Percentiles rank a stretch among this genome's conserved stretches.
These are phyloP conservation scores for Ectemnius lituratus DNA, from an alignment of 2,888 invertebrate genomes.

Conservation along the genomic window DNA sequence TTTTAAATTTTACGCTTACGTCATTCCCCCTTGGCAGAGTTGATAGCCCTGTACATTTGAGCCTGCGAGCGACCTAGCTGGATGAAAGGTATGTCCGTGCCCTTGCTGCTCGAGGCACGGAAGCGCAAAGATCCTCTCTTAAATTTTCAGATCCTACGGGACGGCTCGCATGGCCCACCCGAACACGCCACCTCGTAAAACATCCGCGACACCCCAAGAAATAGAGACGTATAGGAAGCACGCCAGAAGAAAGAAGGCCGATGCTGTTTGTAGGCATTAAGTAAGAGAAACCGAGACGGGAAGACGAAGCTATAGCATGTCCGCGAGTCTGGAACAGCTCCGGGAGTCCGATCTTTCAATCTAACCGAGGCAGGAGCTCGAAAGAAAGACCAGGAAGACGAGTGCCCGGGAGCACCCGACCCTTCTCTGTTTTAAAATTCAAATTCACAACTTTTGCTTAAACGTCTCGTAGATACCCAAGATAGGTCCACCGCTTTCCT, in stretches of 20 bases:
- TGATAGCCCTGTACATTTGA: not conserved
- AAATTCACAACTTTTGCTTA: slow-evolving; percentile 68
- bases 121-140: slow-evolving; percentile 49
- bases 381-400: slow-evolving; percentile 34
- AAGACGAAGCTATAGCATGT: slow-evolving; percentile 10
- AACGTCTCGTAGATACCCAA: slow-evolving; percentile 53
- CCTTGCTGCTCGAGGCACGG: not conserved
- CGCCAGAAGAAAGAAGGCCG: slow-evolving; percentile 13
- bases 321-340: slow-evolving; percentile 14
- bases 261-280: slow-evolving; percentile 10
- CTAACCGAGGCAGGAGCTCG: slow-evolving; percentile 44
- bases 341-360: slow-evolving; percentile 61
- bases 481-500: slow-evolving; percentile 23
- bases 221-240: slow-evolving; percentile 17
- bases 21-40: not conserved
- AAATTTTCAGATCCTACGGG: slow-evolving; percentile 68
- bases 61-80: not conserved
- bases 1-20: not conserved
- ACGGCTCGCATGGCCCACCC: slow-evolving; percentile 35
- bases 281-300: not conserved
- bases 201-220: slow-evolving; percentile 51
- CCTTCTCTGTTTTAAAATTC: slow-evolving; percentile 64
- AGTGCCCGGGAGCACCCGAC: slow-evolving; percentile 21
- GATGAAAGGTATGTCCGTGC: not conserved
- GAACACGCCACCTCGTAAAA: slow-evolving; percentile 67